Base-by-base conservation (phyloP, 2,888 invertebrate genomes). In the Metopia argyrocephala region DNA sequence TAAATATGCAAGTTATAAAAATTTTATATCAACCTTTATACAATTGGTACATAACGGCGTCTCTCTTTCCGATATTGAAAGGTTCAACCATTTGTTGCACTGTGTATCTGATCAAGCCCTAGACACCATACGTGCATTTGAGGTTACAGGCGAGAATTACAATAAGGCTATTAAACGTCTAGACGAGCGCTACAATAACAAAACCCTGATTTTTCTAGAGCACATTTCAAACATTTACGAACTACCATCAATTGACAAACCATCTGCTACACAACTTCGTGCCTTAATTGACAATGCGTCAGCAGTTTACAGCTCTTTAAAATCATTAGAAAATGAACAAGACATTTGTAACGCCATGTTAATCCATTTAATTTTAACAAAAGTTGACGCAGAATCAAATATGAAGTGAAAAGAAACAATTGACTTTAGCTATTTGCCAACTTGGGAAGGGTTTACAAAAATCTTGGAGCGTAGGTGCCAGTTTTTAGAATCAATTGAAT, bases 351-450 rank as follows among this genome's bases (percentile, higher is more conserved):
- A 73, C 12, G 79, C 71, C 5, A 78, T 82, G 70, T 38, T 82
- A n/a, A 79, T 80, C 21, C 73, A 76, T 45, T 56, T 82, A 23
- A 57, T 73, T 7, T 75, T 81, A 69, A 54, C 66, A 15, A 81
- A 80, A 27, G 65, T 74, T 45, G 76, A 82, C 18, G 48, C 73
- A 48, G 66, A 73, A 9, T 68, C 78, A 9, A 21, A 78, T 45
- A 64, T 61, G 31, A 82, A 80, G 12, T 83, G 80, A 79, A 79
- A 81, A 9, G 69, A 78, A 54, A 57, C 66, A 20, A 50, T 79
- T 20, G 79, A 83, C 9, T 83, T 75, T 20, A 45, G 9, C 0
- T 64, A 21, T 18, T 20, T 83, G 15, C 76, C 78, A 12, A 71
- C 70, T 9, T 79, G 76, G 73, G 28, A 54, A 12, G 69, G 50